These are phyloP conservation scores for Ailuropoda melanoleuca DNA, from an alignment of 2,113 vertebrate genomes.

Conservation along the genomic window DNA sequence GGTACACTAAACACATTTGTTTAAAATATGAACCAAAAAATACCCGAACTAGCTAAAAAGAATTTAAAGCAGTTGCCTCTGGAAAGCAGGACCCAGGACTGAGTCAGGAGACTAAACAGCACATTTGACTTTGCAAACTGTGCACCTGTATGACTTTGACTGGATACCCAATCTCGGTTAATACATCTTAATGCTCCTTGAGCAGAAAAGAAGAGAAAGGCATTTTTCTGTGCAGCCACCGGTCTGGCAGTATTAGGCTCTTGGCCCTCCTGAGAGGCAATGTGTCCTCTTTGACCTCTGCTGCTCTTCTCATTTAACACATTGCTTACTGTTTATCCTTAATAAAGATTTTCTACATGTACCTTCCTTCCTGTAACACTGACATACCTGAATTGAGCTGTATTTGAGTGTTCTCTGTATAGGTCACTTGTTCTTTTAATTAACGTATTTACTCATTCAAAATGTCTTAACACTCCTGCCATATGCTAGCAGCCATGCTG, in stretches of 20 bases:
- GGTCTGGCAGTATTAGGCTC: background rate
- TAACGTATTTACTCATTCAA: background rate
- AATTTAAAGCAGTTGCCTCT: background rate
- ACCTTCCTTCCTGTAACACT: background rate
- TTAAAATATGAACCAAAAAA: background rate
- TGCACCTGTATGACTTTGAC: background rate
- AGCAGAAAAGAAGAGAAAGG: background rate
- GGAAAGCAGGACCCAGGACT: background rate
- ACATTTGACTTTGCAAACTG: background rate
- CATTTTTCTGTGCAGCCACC: background rate
- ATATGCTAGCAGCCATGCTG: background rate
- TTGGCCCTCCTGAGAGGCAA: background rate
- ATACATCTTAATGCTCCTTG: background rate
- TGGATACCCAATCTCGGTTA: background rate
- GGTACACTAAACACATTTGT: background rate
- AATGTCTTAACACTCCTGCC: background rate
- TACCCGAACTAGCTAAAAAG: background rate
- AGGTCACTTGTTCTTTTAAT: background rate
- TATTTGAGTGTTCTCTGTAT: background rate
- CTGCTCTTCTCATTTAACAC: background rate
- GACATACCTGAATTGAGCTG: background rate
- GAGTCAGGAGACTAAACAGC: background rate
- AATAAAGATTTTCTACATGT: background rate
- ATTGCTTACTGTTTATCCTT: background rate
- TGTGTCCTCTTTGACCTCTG: background rate